These are phyloP conservation scores for Caenorhabditis briggsae DNA, from an alignment of 1,140 invertebrate genomes.

Conservation along the genomic window DNA sequence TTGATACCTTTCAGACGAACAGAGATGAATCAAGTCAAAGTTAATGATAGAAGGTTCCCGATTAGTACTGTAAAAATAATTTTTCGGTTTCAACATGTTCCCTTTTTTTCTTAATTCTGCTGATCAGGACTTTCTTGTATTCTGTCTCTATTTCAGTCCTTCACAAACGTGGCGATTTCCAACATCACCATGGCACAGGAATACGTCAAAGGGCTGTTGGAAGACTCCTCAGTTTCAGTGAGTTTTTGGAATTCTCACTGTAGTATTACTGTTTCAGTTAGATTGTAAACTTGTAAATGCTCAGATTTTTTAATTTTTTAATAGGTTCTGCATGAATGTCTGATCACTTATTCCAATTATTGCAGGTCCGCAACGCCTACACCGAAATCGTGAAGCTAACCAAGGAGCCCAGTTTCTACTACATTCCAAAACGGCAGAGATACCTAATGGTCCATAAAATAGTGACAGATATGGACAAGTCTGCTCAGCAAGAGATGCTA, in stretches of 20 bases:
- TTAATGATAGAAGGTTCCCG: too few species aligned
- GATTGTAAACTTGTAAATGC: too few species aligned
- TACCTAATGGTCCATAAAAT: slow-evolving; percentile 48
- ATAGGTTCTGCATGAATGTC: too few species aligned
- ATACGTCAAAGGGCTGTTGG: neutral
- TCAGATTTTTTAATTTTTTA: neutral
- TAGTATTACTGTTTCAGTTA: neutral
- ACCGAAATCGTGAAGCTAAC: slow-evolving; percentile 2
- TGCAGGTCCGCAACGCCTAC: slow-evolving; percentile 39
- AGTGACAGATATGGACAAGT: slow-evolving; percentile 9
- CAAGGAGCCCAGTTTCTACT: slow-evolving; percentile 31
- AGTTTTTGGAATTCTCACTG: neutral
- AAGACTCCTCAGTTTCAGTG: neutral
- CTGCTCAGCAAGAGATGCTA: neutral
- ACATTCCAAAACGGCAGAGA: slow-evolving; percentile 47
- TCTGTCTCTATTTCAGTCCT: neutral
- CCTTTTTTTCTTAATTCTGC: too few species aligned
- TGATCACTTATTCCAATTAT: too few species aligned
- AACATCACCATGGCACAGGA: slow-evolving; percentile 27
- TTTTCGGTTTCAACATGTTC: too few species aligned
- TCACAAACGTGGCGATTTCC: neutral
- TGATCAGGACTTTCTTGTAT: too few species aligned
- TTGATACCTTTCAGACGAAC: too few species aligned
- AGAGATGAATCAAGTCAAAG: too few species aligned
- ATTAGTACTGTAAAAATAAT: too few species aligned